Conservation (phyloP, 2,888 invertebrate genomes). For the Boloria selene region DNA sequence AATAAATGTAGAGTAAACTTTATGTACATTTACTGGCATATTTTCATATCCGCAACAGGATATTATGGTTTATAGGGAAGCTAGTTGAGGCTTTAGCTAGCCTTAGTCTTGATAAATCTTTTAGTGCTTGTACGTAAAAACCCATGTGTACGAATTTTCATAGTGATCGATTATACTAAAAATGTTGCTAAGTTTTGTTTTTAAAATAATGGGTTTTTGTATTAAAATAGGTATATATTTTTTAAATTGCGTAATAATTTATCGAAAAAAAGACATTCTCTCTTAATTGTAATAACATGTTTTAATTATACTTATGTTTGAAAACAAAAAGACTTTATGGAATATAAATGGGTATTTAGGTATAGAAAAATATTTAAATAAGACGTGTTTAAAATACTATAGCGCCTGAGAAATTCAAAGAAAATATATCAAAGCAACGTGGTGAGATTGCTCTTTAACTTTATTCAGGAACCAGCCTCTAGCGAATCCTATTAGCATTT, state of each 20-base stretch:
- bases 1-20: not conserved
- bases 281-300: too few relatives aligned
- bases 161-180: too few relatives aligned
- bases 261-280: too few relatives aligned
- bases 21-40: slow-evolving; percentile 8
- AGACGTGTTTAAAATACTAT: slow-evolving; percentile 10
- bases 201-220: too few relatives aligned
- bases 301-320: too few relatives aligned
- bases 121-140: not conserved
- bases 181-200: too few relatives aligned
- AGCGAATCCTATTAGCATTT: slow-evolving; percentile 16
- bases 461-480: slow-evolving; percentile 17
- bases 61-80: slow-evolving; percentile 11
- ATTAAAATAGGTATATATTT: too few relatives aligned
- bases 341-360: not conserved
- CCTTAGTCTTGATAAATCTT: not conserved
- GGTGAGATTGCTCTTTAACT: slow-evolving; percentile 24
- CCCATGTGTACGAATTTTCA: too few relatives aligned
- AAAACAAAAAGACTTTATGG: not conserved
- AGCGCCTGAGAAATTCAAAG: slow-evolving; percentile 18
- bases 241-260: too few relatives aligned
- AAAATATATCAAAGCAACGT: slow-evolving; percentile 16
- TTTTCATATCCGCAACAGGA: slow-evolving; percentile 25
- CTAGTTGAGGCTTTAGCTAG: too few relatives aligned
- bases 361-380: slow-evolving; percentile 6